Percentiles rank a stretch among this genome's conserved stretches.
These are phyloP conservation scores for Adelognathus sp. DNA, from an alignment of 2,888 invertebrate genomes.

Conservation along the genomic window DNA sequence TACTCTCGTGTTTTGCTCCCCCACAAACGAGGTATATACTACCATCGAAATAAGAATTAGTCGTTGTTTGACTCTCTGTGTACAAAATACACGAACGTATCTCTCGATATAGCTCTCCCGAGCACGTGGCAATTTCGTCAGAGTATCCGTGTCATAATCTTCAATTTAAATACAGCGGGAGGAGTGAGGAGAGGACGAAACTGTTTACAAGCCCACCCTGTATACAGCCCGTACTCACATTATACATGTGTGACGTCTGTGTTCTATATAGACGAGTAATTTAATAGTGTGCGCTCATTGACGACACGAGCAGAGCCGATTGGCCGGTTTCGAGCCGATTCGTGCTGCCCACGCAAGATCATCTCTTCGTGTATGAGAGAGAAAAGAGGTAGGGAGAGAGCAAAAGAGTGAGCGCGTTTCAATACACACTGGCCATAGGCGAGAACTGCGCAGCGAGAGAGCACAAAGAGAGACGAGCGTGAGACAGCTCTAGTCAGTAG, in stretches of 20 bases:
- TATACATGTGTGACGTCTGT: background rate
- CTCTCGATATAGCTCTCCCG: background rate
- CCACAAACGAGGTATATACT: background rate
- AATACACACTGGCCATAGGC: background rate
- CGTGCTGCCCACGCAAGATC: background rate
- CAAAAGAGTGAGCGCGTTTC: background rate
- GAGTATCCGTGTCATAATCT: background rate
- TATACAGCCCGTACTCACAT: background rate
- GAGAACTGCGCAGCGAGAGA: conserved; percentile 27
- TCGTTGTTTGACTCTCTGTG: background rate
- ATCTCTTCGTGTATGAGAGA: background rate
- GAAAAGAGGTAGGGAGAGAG: background rate
- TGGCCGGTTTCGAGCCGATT: conserved; percentile 14
- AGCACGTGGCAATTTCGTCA: background rate
- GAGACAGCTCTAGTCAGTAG: background rate
- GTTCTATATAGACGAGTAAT: background rate
- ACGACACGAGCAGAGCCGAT: conserved; percentile 32
- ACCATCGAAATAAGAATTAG: background rate
- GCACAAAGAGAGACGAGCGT: conserved; percentile 8
- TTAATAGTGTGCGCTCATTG: background rate
- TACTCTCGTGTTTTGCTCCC: background rate
- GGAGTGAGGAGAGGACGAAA: no score
- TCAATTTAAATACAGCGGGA: background rate
- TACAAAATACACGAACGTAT: background rate
- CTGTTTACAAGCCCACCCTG: background rate